Evolutionary conservation across 2,113 vertebrate genomes (phyloP), one percentile per base, ranked within the genome.

Genomic region (Hyaena hyaena): DNA sequence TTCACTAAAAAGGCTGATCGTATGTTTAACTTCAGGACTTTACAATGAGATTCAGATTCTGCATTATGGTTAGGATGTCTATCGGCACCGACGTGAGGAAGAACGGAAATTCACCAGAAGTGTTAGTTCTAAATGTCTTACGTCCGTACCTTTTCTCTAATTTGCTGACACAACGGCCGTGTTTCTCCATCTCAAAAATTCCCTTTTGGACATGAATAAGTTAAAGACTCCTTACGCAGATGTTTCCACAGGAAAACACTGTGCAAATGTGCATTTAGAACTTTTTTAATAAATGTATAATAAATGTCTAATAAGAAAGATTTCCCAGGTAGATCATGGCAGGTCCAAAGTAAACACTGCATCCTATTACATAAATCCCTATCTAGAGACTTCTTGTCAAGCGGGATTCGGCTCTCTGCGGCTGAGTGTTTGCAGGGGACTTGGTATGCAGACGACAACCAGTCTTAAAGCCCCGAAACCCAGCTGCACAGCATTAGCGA

Each of bases 401-500:
- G 77, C 4, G 81, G 96, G 35, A 76, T 53, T 95, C 81, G n/a
- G 69, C 63, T 92, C 58, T 93, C 77, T 15, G 43, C 0, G 0
- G 79, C 50, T 96, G 96, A 97, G 92, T 14, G 6, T 91, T 89
- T 82, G 91, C 96, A 96, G 88, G 91, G 93, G 73, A 71, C 90
- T 50, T 26, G 35, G 58, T 10, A 39, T 53, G 69, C 31, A 91
- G 96, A 90, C 0, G 26, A 87, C 76, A 88, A 82, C 88, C 96
- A 10, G 16, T 88, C 92, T 53, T 23, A 73, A 96, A 96, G 50
- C 10, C 92, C 87, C 3, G 0, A 17, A 74, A 74, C 86, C 92
- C 90, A 93, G 97, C 92, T 98, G 84, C 96, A 96, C 66, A 87
- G 65, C 68, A 98, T 96, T 90, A 97, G 87, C 16, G 33, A 92